Evolutionary conservation across 2,113 vertebrate species (phyloP).

Genomic region (Alexandromys fortis): DNA sequence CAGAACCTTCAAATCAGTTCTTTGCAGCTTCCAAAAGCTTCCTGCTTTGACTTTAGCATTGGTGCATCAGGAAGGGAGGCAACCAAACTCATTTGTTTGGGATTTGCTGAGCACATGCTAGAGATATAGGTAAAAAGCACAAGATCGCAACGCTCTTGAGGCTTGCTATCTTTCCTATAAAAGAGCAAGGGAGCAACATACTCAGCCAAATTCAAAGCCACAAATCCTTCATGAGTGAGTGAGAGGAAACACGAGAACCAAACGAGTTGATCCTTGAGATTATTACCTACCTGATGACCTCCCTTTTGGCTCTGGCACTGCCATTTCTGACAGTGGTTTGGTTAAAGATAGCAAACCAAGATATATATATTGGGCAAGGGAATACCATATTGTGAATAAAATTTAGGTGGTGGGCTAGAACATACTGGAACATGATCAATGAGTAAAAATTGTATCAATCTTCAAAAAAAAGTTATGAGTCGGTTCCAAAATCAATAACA

Average conservation of each 20-base stretch:
- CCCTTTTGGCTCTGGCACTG: background rate
- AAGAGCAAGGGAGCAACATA: background rate
- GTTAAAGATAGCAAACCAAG: slow-evolving; percentile 14
- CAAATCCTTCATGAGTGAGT: slow-evolving; percentile 17
- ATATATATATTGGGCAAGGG: background rate
- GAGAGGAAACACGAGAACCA: background rate
- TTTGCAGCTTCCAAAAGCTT: slow-evolving; percentile 33
- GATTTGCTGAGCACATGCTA: background rate
- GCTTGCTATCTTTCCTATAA: slow-evolving; percentile 36
- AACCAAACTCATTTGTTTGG: background rate
- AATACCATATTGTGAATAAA: slow-evolving; percentile 43
- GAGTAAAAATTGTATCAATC: slow-evolving; percentile 62
- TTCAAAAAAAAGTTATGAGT: slow-evolving; percentile 56
- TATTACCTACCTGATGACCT: background rate
- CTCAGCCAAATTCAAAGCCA: slow-evolving; percentile 17
- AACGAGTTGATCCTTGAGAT: background rate
- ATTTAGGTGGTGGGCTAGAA: slow-evolving; percentile 51
- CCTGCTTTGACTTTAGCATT: background rate
- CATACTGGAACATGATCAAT: slow-evolving; percentile 57
- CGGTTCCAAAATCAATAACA: slow-evolving; percentile 63
- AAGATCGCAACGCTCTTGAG: background rate
- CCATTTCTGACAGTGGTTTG: background rate
- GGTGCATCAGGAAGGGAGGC: background rate
- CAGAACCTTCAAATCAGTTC: background rate
- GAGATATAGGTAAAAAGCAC: background rate